These are phyloP conservation scores for Oreotrochilus melanogaster DNA, from an alignment of 2,113 vertebrate genomes.

Conservation along the genomic window DNA sequence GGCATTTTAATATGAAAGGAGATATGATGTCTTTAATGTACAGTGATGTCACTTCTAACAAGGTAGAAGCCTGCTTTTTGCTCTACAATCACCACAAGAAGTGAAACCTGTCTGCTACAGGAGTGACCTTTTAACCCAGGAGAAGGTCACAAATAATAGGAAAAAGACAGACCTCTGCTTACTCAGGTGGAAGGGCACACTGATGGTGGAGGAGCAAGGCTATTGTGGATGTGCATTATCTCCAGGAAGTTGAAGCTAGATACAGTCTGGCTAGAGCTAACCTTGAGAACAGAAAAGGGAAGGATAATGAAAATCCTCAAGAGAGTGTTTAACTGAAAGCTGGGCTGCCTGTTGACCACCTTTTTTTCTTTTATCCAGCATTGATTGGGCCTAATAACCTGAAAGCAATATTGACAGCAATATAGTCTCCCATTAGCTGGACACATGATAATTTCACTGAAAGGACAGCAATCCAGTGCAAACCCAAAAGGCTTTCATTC, in stretches of 20 bases:
- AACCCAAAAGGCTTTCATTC: not conserved
- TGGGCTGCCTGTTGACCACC: slow-evolving; percentile 80
- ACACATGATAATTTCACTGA: slow-evolving; percentile 32
- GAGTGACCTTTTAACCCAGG: slow-evolving; percentile 81
- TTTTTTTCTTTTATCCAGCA: slow-evolving; percentile 77
- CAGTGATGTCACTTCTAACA: slow-evolving; percentile 84
- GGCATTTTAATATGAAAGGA: slow-evolving; percentile 84
- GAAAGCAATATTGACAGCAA: slow-evolving; percentile 78
- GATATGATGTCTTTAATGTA: slow-evolving; percentile 83
- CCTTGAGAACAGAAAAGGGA: slow-evolving; percentile 85
- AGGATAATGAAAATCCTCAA: slow-evolving; percentile 90
- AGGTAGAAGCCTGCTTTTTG: slow-evolving; percentile 71
- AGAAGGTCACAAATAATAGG: slow-evolving; percentile 83
- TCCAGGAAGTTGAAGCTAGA: slow-evolving; percentile 75
- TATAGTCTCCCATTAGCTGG: slow-evolving; percentile 71
- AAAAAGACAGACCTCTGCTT: slow-evolving; percentile 78
- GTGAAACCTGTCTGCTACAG: slow-evolving; percentile 80
- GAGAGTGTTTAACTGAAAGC: slow-evolving; percentile 87
- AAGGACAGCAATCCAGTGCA: slow-evolving; percentile 48
- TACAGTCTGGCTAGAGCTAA: slow-evolving; percentile 86
- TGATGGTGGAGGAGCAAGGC: slow-evolving; percentile 65
- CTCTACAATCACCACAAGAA: slow-evolving; percentile 75
- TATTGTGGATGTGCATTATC: slow-evolving; percentile 79
- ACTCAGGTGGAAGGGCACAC: slow-evolving; percentile 76
- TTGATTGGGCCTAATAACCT: slow-evolving; percentile 82